Evolutionary conservation across 2,888 invertebrate genomes (phyloP), one percentile per base, ranked within the genome.

Genomic region (Ephialtes manifestator): DNA sequence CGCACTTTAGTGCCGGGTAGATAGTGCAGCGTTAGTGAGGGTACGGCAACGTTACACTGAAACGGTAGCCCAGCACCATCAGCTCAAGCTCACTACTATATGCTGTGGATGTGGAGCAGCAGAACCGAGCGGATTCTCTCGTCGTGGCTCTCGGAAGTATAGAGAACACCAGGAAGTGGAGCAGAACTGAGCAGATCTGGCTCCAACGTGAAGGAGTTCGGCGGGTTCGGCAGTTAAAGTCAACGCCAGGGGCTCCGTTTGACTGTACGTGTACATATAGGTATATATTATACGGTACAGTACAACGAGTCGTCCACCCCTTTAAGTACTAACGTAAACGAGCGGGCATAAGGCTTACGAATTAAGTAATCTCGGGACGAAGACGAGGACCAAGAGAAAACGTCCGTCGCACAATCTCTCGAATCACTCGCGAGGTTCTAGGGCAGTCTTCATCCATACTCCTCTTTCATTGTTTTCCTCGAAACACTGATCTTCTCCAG

Each of bases 311-410:
- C 28, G 15, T 31, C 28, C 20, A 92, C 91, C 90, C 89, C 86
- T 87, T 84, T 91, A 91, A 92, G 92, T 90, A 92, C 91, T 90
- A 91, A 90, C 90, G 90, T 90, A 93, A 92, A 92, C 92, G 91
- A 90, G 85, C 89, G 87, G 87, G 87, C 88, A 39, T 39, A 87
- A 89, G 43, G 90, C 89, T 92, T 91, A 89, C 88, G 91, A 92
- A 91, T 92, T 91, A 92, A 91, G 89, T 76, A 74, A 67, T 79
- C 65, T 58, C 63, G 39, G 55, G 46, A 65, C 53, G 20, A 68
- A 20, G 76, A 58, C 46, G 67, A 43, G 24, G 5, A 43, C 65
- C 65, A 11, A 13, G 46, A 43, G 7, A 39, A 72, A 55, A 24
- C n/a, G 10, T 55, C 51, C 7, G 24, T 15, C 53, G 53, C 35